These are phyloP conservation scores for Corythoichthys haematopterus DNA, from an alignment of 2,113 vertebrate species.

Conservation along the genomic window DNA sequence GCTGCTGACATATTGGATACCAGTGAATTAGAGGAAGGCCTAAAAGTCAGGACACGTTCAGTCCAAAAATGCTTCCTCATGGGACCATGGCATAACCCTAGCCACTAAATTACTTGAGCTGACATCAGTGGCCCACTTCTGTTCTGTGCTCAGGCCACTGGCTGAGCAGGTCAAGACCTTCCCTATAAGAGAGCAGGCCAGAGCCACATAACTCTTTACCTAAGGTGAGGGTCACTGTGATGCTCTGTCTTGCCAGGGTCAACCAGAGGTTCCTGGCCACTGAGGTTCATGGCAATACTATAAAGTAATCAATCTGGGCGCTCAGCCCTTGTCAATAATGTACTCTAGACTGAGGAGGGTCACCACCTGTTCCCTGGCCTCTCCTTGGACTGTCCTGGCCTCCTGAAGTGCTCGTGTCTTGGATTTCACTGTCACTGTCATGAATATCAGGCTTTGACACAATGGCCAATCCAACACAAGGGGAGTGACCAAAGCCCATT, in stretches of 20 bases:
- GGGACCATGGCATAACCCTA: slow-evolving; percentile 46
- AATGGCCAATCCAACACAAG: slow-evolving; percentile 28
- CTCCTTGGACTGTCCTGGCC: slow-evolving; percentile 68
- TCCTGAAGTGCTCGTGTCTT: slow-evolving; percentile 50
- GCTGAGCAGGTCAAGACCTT: slow-evolving; percentile 63
- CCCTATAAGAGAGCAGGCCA: slow-evolving; percentile 70
- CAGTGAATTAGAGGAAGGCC: slow-evolving; percentile 46
- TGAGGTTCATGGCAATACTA: slow-evolving; percentile 77
- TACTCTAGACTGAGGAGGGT: slow-evolving; percentile 65
- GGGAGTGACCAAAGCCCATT: slow-evolving; percentile 19
- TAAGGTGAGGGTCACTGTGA: slow-evolving; percentile 74
- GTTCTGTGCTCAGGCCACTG: slow-evolving; percentile 44
- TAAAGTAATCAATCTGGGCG: slow-evolving; percentile 73
- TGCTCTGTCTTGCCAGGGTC: slow-evolving; percentile 61
- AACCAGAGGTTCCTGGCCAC: slow-evolving; percentile 68
- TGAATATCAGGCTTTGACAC: slow-evolving; percentile 39
- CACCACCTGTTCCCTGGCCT: slow-evolving; percentile 73
- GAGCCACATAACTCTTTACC: slow-evolving; percentile 76
- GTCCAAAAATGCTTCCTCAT: slow-evolving; percentile 41
- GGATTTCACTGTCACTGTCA: slow-evolving; percentile 45
- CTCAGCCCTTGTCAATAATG: slow-evolving; percentile 72
- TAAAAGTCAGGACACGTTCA: slow-evolving; percentile 46
- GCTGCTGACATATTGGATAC: slow-evolving; percentile 58
- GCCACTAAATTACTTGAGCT: slow-evolving; percentile 67
- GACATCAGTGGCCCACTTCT: slow-evolving; percentile 54